These are phyloP conservation scores for Athetis lepigone DNA, from an alignment of 2,888 invertebrate genomes.

Conservation along the genomic window DNA sequence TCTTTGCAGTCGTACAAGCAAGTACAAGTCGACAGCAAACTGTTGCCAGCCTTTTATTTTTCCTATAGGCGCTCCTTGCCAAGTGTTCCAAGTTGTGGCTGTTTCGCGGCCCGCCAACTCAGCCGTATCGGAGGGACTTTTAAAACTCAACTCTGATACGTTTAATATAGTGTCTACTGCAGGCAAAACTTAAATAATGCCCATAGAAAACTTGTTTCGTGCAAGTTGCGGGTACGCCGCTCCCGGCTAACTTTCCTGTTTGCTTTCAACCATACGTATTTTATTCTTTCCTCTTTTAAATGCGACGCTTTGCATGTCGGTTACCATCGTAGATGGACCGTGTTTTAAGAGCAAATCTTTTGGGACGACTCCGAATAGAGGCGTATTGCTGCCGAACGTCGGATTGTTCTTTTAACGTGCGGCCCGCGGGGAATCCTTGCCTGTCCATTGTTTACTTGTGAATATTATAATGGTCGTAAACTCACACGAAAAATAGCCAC, in stretches of 20 bases:
- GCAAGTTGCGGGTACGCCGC: conserved; percentile 71
- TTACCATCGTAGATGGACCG: conserved; percentile 77
- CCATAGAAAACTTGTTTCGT: conserved; percentile 84
- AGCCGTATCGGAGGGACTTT: conserved; percentile 80
- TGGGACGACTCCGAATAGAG: conserved; percentile 81
- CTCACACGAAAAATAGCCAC: conserved; percentile 69
- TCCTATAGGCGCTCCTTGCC: conserved; percentile 83
- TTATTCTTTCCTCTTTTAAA: conserved; percentile 83
- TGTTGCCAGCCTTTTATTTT: conserved; percentile 87
- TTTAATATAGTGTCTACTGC: conserved; percentile 83
- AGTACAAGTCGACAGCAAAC: conserved; percentile 72
- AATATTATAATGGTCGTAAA: conserved; percentile 75
- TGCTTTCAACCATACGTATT: conserved; percentile 79
- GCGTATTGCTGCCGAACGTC: conserved; percentile 80
- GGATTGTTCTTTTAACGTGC: conserved; percentile 80
- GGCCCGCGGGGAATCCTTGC: conserved; percentile 66
- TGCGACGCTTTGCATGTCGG: conserved; percentile 84
- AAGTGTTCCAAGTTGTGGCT: conserved; percentile 80
- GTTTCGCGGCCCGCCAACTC: conserved; percentile 84
- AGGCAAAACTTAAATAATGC: conserved; percentile 85
- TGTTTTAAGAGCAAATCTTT: conserved; percentile 83
- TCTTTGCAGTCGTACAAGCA: conserved; percentile 64
- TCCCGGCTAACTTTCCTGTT: conserved; percentile 82
- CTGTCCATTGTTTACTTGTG: conserved; percentile 73
- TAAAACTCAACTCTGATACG: conserved; percentile 84